Conservation (phyloP, 2,797 vertebrate species). For the Rallus crepitans region DNA sequence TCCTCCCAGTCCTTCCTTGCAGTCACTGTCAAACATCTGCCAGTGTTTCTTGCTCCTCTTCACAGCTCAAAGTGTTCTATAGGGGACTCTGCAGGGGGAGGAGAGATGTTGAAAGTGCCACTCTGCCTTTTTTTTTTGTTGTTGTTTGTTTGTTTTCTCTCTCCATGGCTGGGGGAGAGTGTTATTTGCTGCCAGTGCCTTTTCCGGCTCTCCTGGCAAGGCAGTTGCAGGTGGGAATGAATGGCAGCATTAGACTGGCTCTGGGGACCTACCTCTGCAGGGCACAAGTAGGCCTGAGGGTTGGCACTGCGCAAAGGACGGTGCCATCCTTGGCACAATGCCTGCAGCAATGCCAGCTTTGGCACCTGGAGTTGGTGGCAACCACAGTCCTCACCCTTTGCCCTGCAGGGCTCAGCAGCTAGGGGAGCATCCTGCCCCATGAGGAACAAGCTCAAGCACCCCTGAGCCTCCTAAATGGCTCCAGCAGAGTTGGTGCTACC, state of each 20-base stretch:
- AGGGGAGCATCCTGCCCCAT: not conserved
- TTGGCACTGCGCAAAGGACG: fast-evolving
- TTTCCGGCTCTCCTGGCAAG: not conserved
- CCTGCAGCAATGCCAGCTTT: not conserved
- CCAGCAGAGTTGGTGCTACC: not conserved
- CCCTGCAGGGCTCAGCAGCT: fast-evolving
- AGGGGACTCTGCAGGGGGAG: not conserved
- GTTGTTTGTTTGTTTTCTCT: no score
- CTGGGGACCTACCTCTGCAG: not conserved
- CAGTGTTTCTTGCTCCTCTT: not conserved
- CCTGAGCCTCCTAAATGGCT: not conserved
- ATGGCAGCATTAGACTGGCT: not conserved
- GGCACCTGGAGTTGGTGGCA: fast-evolving
- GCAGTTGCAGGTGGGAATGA: not conserved
- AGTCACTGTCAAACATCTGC: not conserved
- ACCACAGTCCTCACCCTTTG: not conserved
- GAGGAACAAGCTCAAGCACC: not conserved
- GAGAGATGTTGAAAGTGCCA: not conserved
- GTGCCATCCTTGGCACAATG: not conserved
- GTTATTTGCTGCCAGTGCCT: not conserved
- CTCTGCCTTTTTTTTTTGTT: not conserved
- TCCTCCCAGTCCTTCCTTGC: not conserved
- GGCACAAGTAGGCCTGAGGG: fast-evolving
- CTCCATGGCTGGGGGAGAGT: not conserved
- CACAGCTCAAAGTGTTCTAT: not conserved